Base-by-base conservation (phyloP, 1,140 invertebrate species). In the Drosophila littoralis region DNA sequence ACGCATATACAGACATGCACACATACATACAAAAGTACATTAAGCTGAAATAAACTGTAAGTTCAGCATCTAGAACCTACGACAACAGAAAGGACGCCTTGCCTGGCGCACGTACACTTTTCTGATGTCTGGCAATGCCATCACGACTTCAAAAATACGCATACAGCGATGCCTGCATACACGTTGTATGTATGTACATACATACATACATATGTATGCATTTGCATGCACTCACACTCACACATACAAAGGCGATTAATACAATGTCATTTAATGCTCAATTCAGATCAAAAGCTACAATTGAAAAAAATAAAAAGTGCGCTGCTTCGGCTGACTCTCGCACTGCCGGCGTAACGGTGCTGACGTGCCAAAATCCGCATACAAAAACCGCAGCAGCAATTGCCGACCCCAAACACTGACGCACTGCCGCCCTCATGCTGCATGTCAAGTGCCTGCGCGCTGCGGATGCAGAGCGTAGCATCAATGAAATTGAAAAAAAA, bases 281-380 rank as follows among this genome's bases (percentile, higher is more conserved):
- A 72, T 32, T 57, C 55, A 48, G 57, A 61, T 46, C 12, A 8
- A 65, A 46, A 15, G 36, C 28, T 59, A 42, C 35, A 17, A 50
- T 13, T 68, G 52, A 57, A 54, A 10, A 7, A 68, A 54, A 60
- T 38, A 4, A 15, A 15, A 33, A 28, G 48, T 40, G 42, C 42
- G 45, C n/a, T 35, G 51, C 35, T 55, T 43, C 38, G 9, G 12
- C 33, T 12, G 35, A 52, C 57, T 69, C 32, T 35, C 54, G 32
- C 60, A 22, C 55, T 42, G 60, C 46, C 43, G 55, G 35, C 43
- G 66, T 42, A 54, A 15, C 68, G 43, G 46, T 85, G 82, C n/a
- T 70, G 82, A 81, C 82, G 82, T 86, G 78, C 78, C 71, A 69
- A 85, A 85, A 85, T 75, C 70, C 75, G 70, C 82, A 86, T 86